Percentiles rank a stretch among this genome's conserved stretches.
phyloP scores from a whole-genome alignment of 2,888 invertebrate species.

The Polyploca ridens region DNA sequence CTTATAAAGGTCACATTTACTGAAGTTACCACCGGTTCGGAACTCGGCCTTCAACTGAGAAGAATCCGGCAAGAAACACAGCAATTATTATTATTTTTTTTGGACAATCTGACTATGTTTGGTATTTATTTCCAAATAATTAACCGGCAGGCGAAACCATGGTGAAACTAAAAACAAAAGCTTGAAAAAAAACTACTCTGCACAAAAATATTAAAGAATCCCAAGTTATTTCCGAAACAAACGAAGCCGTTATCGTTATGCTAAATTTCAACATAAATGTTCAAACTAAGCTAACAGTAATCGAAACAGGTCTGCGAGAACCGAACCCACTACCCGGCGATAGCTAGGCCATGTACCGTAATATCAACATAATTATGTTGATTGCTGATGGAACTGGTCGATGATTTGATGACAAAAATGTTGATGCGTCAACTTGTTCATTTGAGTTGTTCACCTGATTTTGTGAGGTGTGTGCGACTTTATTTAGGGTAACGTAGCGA shows the following conservation, averaged over 20 bases:
- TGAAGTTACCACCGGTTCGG: too few relatives aligned
- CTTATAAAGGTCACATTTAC: too few relatives aligned
- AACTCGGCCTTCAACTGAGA: too few relatives aligned
- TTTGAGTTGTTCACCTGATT: conserved; percentile 6
- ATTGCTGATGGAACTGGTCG: not conserved
- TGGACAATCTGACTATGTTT: too few relatives aligned
- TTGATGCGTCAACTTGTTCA: not conserved
- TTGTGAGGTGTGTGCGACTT: not conserved
- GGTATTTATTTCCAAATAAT: too few relatives aligned
- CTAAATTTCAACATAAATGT: not conserved
- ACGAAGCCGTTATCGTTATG: not conserved
- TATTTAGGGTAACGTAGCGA: too few relatives aligned
- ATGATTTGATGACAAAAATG: conserved; percentile 6
- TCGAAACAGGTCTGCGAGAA: conserved; percentile 6
- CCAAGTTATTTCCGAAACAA: not conserved
- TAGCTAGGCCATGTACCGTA: conserved; percentile 11
- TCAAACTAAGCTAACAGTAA: not conserved
- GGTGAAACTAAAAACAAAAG: too few relatives aligned
- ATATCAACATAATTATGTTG: conserved; percentile 8
- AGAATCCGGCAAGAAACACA: too few relatives aligned
- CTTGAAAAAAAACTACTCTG: too few relatives aligned
- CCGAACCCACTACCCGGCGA: conserved; percentile 2
- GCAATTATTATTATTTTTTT: too few relatives aligned
- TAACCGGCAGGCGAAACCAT: too few relatives aligned
- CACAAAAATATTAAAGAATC: too few relatives aligned